phyloP scores from a whole-genome alignment of 92 coral and sea anemone species.

The Epizoanthus scotinus region DNA sequence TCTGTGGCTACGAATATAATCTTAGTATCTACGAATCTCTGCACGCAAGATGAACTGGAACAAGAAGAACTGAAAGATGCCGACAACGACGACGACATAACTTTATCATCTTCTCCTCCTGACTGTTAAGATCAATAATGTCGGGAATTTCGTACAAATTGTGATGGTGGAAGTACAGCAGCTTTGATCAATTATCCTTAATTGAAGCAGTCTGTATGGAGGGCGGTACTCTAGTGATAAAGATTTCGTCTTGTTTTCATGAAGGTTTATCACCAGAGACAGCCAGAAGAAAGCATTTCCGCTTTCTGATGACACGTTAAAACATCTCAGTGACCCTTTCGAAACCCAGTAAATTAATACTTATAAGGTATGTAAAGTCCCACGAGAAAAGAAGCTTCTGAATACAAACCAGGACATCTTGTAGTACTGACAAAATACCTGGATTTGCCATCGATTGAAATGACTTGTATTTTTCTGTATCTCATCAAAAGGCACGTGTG shows the following conservation, averaged over 20 bases:
- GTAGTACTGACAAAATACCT: too few species aligned
- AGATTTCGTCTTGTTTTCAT: conserved; percentile 40
- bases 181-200: conserved; percentile 32
- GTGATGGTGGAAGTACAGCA: neutral
- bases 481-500: too few species aligned
- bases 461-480: too few species aligned
- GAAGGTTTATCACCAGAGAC: conserved; percentile 46
- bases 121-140: neutral
- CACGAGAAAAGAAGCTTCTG: too few species aligned
- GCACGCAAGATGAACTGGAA: conserved; percentile 13
- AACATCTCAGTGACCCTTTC: conserved; percentile 32
- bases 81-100: conserved; percentile 11
- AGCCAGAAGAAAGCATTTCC: conserved; percentile 45
- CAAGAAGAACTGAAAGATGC: neutral
- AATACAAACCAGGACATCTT: too few species aligned
- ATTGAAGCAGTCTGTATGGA: conserved; percentile 35
- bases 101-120: conserved; percentile 6
- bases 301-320: conserved; percentile 32
- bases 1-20: neutral
- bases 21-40: neutral
- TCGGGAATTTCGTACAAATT: conserved; percentile 8
- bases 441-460: too few species aligned
- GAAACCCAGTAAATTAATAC: conserved; percentile 30
- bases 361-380: neutral
- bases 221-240: conserved; percentile 24